phyloP scores from a whole-genome alignment of 2,113 vertebrate genomes.

The Todiramphus saurophagus region DNA sequence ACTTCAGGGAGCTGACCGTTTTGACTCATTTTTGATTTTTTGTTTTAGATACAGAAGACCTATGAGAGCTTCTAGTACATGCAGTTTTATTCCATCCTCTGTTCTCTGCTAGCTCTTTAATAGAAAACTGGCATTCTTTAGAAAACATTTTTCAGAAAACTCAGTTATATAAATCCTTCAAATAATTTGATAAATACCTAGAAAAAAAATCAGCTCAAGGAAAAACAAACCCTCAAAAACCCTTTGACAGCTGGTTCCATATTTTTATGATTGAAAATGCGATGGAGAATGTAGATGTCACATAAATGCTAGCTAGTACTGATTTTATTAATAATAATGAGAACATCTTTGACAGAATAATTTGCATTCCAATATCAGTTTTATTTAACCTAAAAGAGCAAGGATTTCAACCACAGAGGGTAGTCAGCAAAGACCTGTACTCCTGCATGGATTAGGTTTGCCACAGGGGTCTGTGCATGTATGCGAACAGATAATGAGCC shows the following conservation, averaged over 20 bases:
- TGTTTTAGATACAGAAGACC: not conserved
- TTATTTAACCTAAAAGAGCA: not conserved
- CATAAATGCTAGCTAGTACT: not conserved
- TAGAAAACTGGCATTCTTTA: not conserved
- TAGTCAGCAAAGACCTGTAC: not conserved
- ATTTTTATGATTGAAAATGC: not conserved
- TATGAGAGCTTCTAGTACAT: not conserved
- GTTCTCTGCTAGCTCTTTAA: not conserved
- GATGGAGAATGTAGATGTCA: not conserved
- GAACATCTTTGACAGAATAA: not conserved
- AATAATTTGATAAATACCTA: not conserved
- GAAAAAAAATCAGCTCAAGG: not conserved
- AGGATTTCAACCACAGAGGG: not conserved
- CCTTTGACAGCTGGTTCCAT: not conserved
- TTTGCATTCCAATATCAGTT: not conserved
- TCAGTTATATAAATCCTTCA: not conserved
- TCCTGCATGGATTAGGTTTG: not conserved
- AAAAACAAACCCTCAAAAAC: not conserved
- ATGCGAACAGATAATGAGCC: not conserved
- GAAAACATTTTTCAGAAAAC: not conserved
- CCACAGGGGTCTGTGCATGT: too few species aligned
- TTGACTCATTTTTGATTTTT: not conserved
- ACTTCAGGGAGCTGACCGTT: not conserved
- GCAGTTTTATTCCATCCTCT: not conserved
- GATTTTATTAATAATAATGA: not conserved